A percentile compares a stretch with the other conserved stretches of the same genome.
Evolutionary conservation across 1,140 invertebrate species (phyloP).

Genomic region (Meloidogyne chitwoodi): DNA sequence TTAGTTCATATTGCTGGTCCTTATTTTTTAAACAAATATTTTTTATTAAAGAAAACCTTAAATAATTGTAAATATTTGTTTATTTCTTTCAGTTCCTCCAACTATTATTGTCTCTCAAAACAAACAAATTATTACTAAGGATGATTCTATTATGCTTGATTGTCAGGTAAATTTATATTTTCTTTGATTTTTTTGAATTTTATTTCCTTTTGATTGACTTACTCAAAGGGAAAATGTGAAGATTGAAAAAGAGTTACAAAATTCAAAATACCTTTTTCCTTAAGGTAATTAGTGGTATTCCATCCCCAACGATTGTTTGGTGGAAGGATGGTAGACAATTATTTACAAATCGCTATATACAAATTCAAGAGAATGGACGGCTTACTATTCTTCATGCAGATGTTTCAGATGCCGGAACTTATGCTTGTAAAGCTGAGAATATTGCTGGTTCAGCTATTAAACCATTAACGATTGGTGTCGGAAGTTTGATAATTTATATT

Average conservation of each 20-base stretch:
- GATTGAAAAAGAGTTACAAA: background rate
- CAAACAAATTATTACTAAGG: constrained; percentile 57
- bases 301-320: constrained; percentile 62
- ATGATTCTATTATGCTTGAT: constrained; percentile 47
- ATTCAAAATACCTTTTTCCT: background rate
- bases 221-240: too few relatives aligned
- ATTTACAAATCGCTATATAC: constrained; percentile 20
- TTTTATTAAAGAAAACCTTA: too few relatives aligned
- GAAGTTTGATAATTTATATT: constrained; percentile 58
- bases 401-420: constrained; percentile 60
- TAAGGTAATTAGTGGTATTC: constrained; percentile 55
- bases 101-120: constrained; percentile 58
- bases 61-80: background rate
- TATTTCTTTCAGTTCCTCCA: constrained; percentile 59
- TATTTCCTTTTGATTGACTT: too few relatives aligned
- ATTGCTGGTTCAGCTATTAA: constrained; percentile 61
- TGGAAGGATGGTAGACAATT: constrained; percentile 60
- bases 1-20: constrained; percentile 38
- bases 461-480: constrained; percentile 60
- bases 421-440: constrained; percentile 63
- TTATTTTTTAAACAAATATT: background rate
- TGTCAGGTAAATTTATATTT: constrained; percentile 42
- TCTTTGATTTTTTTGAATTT: too few relatives aligned
- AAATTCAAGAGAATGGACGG: constrained; percentile 30
- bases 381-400: constrained; percentile 42